Percentiles rank a stretch among this genome's conserved stretches.
phyloP scores from a whole-genome alignment of 2,888 invertebrate genomes.

The Chrysodeixis includens region DNA sequence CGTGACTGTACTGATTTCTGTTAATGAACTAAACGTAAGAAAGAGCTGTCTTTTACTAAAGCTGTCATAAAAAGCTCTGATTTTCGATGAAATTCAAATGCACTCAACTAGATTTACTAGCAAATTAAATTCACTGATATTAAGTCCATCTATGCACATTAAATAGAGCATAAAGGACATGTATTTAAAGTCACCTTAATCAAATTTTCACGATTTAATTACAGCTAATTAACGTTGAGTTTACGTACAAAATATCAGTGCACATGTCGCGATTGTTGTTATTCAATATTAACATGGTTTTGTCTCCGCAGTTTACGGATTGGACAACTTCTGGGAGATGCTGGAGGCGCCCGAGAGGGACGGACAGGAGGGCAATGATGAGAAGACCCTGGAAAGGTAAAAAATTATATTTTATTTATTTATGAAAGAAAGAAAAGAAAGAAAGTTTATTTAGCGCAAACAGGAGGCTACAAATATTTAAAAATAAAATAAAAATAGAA shows the following conservation, averaged over 20 bases:
- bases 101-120: too few species aligned
- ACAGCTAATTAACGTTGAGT: not conserved
- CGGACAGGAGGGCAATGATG: conserved; percentile 75
- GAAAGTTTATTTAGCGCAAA: too few species aligned
- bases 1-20: not conserved
- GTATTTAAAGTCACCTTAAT: too few species aligned
- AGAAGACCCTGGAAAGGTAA: conserved; percentile 83
- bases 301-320: conserved; percentile 76
- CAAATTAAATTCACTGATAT: too few species aligned
- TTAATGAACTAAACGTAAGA: not conserved
- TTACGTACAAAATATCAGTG: not conserved
- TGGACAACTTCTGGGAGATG: conserved; percentile 86
- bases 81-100: not conserved
- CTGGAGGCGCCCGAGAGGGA: conserved; percentile 82
- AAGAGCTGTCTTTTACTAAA: not conserved
- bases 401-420: not conserved
- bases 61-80: not conserved
- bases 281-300: conserved; percentile 17
- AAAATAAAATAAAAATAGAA: too few species aligned
- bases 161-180: too few species aligned
- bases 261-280: not conserved
- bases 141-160: too few species aligned
- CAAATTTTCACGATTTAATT: too few species aligned
- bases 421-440: too few species aligned
- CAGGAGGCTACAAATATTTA: too few species aligned